Base-by-base conservation (phyloP, 92 coral and sea anemone genomes). In the Scolanthus callimorphus region DNA sequence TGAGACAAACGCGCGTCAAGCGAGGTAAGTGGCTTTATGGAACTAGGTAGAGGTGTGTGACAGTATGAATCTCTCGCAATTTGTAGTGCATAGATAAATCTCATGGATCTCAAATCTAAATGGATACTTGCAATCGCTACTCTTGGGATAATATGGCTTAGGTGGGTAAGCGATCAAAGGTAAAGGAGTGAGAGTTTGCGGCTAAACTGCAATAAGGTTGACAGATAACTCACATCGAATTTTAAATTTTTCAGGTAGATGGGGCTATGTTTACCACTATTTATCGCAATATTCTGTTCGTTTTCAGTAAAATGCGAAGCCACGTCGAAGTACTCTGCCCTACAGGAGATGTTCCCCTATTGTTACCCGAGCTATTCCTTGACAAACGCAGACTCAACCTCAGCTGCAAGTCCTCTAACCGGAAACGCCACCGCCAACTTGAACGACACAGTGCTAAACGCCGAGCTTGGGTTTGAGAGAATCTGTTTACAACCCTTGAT, bases 1-100 rank as follows among this genome's bases (percentile, higher is more conserved):
- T 89, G 25, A 71, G 92, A 34, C 88, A 89, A 56, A 73, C 68
- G 20, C 74, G 85, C 17, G 72, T 85, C 22, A 80, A 60, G 57
- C 34, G 63, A 70, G 84, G 92, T 70, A 43, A 46, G 11, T 21
- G 23, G n/a, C n/a, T n/a, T n/a, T n/a, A n/a, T n/a, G n/a, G n/a
- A n/a, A n/a, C n/a, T n/a, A n/a, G n/a, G n/a, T n/a, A n/a, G n/a
- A n/a, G n/a, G n/a, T n/a, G n/a, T n/a, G n/a, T n/a, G n/a, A n/a
- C n/a, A n/a, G n/a, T n/a, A n/a, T n/a, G n/a, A n/a, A n/a, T n/a
- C n/a, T n/a, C n/a, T n/a, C n/a, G n/a, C n/a, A n/a, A n/a, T n/a
- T n/a, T n/a, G n/a, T n/a, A n/a, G n/a, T n/a, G n/a, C n/a, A n/a
- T n/a, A n/a, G n/a, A n/a, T n/a, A n/a, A n/a, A n/a, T n/a, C n/a